Conservation (phyloP, 2,888 invertebrate genomes). For the Apamea monoglypha region DNA sequence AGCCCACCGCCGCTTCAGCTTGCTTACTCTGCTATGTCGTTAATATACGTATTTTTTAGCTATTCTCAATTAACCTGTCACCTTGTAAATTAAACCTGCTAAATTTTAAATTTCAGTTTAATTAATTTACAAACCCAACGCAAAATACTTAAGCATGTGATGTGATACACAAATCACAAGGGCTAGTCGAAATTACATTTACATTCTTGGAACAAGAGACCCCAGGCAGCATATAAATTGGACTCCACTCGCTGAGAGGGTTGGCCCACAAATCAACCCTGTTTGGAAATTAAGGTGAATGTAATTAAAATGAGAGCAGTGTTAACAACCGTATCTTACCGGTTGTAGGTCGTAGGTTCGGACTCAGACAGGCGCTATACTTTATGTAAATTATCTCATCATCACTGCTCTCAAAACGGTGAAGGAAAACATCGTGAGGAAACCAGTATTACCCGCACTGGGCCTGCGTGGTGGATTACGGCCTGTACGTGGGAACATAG, state of each 20-base stretch:
- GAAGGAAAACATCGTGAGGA: too few species aligned
- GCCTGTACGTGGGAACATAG: too few species aligned
- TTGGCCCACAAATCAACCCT: constrained; percentile 35
- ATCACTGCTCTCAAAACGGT: too few species aligned
- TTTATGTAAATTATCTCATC: too few species aligned
- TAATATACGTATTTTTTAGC: too few species aligned
- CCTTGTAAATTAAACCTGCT: neutral
- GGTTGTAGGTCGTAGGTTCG: neutral
- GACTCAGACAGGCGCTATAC: neutral
- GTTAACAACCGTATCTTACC: too few species aligned
- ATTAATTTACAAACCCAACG: neutral
- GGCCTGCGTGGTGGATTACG: too few species aligned
- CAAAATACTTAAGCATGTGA: neutral
- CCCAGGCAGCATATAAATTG: constrained; percentile 48
- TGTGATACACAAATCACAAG: constrained; percentile 38
- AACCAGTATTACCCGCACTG: too few species aligned
- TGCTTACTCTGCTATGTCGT: too few species aligned
- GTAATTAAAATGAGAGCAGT: constrained; percentile 4
- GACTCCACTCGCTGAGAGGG: constrained; percentile 29
- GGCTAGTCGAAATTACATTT: constrained; percentile 59
- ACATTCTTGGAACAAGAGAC: constrained; percentile 47
- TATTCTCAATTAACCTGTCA: neutral
- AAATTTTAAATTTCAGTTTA: neutral
- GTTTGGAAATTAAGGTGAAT: constrained; percentile 23
- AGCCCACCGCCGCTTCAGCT: too few species aligned